These are phyloP conservation scores for Heterotilapia buettikoferi DNA, from an alignment of 2,113 vertebrate species.

Conservation along the genomic window DNA sequence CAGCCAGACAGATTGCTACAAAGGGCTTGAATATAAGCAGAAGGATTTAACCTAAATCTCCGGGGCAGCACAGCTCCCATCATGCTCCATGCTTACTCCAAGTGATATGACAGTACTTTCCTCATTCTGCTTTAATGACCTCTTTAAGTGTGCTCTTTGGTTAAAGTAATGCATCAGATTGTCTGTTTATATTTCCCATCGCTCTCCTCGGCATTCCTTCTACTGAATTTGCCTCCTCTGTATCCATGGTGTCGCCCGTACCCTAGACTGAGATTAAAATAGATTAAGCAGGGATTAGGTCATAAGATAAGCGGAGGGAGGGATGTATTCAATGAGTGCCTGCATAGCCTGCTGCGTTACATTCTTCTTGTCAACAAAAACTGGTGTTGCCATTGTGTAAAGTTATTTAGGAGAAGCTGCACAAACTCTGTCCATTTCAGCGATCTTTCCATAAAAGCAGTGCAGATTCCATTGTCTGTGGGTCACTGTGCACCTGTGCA, in stretches of 20 bases:
- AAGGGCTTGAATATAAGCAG: conserved; percentile 22
- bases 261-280: conserved; percentile 36
- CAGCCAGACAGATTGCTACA: conserved; percentile 1
- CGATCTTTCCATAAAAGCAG: background rate
- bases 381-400: background rate
- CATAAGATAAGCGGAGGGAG: conserved; percentile 2
- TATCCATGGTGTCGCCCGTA: background rate
- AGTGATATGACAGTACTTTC: background rate
- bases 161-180: background rate
- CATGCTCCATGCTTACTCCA: background rate
- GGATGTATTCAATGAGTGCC: background rate
- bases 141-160: background rate
- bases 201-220: background rate
- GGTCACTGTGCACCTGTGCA: background rate
- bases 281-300: conserved; percentile 49
- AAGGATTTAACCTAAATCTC: conserved; percentile 51
- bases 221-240: background rate
- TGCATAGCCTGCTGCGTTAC: background rate
- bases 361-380: background rate
- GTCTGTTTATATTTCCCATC: background rate
- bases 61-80: background rate
- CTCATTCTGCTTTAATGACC: background rate
- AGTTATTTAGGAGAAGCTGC: background rate
- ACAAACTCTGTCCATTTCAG: background rate
- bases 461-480: background rate